Conservation (phyloP, 2,797 vertebrate genomes). For the Hephaestus fuliginosus region DNA sequence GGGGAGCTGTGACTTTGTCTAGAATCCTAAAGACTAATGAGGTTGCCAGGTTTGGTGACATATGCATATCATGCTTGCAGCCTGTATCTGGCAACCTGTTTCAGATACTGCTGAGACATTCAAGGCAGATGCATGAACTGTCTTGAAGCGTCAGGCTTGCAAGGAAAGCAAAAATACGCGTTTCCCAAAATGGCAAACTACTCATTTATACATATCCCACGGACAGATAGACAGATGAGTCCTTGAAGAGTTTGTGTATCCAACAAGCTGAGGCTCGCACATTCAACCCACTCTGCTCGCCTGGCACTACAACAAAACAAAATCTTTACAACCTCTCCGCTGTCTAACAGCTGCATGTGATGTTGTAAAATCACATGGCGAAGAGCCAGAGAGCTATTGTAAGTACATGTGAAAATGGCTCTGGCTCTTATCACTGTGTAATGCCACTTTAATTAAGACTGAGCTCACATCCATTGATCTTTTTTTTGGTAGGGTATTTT, state of each 20-base stretch:
- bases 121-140: background rate
- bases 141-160: background rate
- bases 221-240: background rate
- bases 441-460: constrained; percentile 61
- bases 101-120: background rate
- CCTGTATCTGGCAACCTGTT: background rate
- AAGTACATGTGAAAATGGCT: constrained; percentile 49
- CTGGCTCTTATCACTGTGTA: constrained; percentile 49
- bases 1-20: background rate
- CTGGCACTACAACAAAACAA: constrained; percentile 26
- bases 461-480: constrained; percentile 31
- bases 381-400: constrained; percentile 43
- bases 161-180: background rate
- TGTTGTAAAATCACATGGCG: constrained; percentile 56
- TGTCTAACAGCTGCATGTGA: constrained; percentile 36
- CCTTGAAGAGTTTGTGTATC: background rate
- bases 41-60: background rate
- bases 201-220: background rate
- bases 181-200: background rate
- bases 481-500: constrained; percentile 13
- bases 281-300: background rate
- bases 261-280: background rate
- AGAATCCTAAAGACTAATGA: background rate
- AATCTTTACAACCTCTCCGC: constrained; percentile 38
- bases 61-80: background rate